Base-by-base conservation (phyloP, 2,888 invertebrate species). In the Alcis repandata region DNA sequence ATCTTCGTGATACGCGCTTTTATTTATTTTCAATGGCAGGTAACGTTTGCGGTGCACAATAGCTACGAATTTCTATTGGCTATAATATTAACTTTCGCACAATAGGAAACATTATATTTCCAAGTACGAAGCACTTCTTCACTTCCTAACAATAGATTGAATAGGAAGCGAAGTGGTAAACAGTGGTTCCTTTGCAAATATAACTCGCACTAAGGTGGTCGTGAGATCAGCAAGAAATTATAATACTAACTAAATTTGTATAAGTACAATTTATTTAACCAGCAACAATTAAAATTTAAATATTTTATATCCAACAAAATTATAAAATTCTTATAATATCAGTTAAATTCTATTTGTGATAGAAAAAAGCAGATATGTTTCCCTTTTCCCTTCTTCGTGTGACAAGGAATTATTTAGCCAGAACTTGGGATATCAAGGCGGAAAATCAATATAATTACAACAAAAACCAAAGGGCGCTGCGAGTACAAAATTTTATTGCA, bases 121-220 rank as follows among this genome's bases (percentile, higher is more conserved):
- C 87, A 88, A 89, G 90, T 88, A 89, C 85, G 83, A 79, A 82
- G 86, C 86, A 90, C 89, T 91, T 92, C 90, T 92, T 90, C 91
- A 91, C 91, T 92, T 91, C 87, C 90, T 83, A 92, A 93, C 91
- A 93, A 93, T 86, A 85, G 86, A 76, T 84, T 90, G 86, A 90
- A 92, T 91, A 80, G 87, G 83, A 89, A 87, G 86, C 91, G 90
- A 93, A 92, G 88, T 92, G 93, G 92, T 92, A 91, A 92, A 91
- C 91, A 91, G 87, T 85, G 87, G 85, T 86, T 84, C 82, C 83
- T 82, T 84, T 79, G 75, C 78, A 83, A 83, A 83, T 82, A 77
- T 43, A 10, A 19, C 43, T 11, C 19, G 11, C 13, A 43, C 19
- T 19, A 19, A 41, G 15, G 43, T 19, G 20, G 19, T 38, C 38